A percentile compares a stretch with the other conserved stretches of the same genome.
Evolutionary conservation across 2,113 vertebrate genomes (phyloP).

Genomic region (Progne subis): DNA sequence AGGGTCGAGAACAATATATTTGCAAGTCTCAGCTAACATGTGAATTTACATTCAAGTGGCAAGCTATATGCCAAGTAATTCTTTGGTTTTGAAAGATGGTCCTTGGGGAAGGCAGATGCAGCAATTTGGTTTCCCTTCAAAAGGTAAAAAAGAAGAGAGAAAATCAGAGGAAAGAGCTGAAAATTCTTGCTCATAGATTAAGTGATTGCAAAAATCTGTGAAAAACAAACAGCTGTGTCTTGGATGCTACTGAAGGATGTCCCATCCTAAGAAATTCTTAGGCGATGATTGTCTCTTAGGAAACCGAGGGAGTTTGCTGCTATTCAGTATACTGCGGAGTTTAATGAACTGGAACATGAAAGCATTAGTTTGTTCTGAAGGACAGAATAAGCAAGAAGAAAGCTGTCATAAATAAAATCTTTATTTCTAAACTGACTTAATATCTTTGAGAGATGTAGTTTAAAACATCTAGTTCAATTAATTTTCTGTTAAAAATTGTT

Average conservation of each 20-base stretch:
- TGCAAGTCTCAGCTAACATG: not conserved
- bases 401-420: not conserved
- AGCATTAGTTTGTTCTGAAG: not conserved
- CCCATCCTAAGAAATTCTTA: not conserved
- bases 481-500: not conserved
- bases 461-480: not conserved
- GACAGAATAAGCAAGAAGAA: not conserved
- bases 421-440: not conserved
- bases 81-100: not conserved
- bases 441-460: not conserved
- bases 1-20: not conserved
- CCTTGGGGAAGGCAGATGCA: not conserved
- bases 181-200: not conserved
- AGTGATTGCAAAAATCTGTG: not conserved
- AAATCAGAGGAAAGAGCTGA: not conserved
- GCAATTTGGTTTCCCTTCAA: not conserved
- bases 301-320: not conserved
- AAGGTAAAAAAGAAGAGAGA: not conserved
- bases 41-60: not conserved
- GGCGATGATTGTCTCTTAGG: not conserved
- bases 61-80: not conserved
- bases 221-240: not conserved
- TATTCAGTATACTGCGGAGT: not conserved
- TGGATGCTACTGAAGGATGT: not conserved
- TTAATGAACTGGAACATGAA: not conserved